phyloP scores from a whole-genome alignment of 1,140 invertebrate genomes.

The Daktulosphaira vitifoliae region DNA sequence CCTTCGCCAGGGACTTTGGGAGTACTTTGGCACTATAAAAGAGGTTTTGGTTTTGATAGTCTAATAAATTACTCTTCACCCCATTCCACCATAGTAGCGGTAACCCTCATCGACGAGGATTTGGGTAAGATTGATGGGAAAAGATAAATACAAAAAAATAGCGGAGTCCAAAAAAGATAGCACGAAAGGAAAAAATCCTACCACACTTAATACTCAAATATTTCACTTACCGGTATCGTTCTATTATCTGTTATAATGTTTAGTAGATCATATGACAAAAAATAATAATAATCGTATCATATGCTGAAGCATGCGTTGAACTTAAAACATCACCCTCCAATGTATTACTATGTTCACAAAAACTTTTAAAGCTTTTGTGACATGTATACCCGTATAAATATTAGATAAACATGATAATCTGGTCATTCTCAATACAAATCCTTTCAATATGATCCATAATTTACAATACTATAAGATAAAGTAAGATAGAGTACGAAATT shows the following conservation, averaged over 20 bases:
- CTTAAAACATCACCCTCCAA: too few species aligned
- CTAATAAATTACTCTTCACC: conserved; percentile 28
- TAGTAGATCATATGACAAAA: not conserved
- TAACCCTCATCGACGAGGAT: conserved; percentile 32
- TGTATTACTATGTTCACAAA: too few species aligned
- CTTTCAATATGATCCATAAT: too few species aligned
- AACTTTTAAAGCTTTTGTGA: too few species aligned
- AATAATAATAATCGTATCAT: too few species aligned
- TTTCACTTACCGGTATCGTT: conserved; percentile 11
- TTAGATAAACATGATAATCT: too few species aligned
- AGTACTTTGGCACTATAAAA: conserved; percentile 26
- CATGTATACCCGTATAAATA: too few species aligned
- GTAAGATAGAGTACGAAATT: too few species aligned
- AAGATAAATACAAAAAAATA: conserved; percentile 22
- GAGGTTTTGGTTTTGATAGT: conserved; percentile 34
- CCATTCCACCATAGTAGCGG: not conserved
- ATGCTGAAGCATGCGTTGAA: too few species aligned
- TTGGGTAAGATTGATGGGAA: conserved; percentile 32
- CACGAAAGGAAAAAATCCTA: not conserved
- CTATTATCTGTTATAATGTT: conserved; percentile 17
- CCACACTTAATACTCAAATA: conserved; percentile 1
- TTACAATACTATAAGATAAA: too few species aligned
- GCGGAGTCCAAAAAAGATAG: not conserved
- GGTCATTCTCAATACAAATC: too few species aligned
- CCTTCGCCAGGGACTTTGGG: conserved; percentile 22